A percentile compares a stretch with the other conserved stretches of the same genome.
phyloP scores from a whole-genome alignment of 1,140 invertebrate species.

The Psilanteris sp. region DNA sequence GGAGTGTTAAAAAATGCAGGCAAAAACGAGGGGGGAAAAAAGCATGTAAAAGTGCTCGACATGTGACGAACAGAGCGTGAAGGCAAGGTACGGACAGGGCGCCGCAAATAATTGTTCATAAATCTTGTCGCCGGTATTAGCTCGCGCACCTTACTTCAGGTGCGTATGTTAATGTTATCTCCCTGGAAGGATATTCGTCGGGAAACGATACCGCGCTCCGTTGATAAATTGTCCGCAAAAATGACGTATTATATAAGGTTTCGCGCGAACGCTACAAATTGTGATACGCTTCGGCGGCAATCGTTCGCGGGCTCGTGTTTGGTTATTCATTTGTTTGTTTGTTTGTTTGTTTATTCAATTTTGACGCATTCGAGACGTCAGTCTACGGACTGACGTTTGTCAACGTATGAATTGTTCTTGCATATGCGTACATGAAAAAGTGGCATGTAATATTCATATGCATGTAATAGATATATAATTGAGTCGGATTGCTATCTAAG shows the following conservation, averaged over 20 bases:
- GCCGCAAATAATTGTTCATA: slow-evolving; percentile 55
- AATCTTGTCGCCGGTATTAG: slow-evolving; percentile 33
- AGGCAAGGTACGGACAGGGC: slow-evolving; percentile 38
- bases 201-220: slow-evolving; percentile 15
- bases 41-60: slow-evolving; percentile 46
- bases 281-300: too few relatives aligned
- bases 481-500: too few relatives aligned
- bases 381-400: too few relatives aligned
- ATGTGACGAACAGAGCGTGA: slow-evolving; percentile 51
- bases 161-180: slow-evolving; percentile 48
- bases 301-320: too few relatives aligned
- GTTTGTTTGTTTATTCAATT: too few relatives aligned
- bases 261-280: slow-evolving; percentile 8
- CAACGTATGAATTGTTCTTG: too few relatives aligned
- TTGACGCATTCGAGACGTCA: too few relatives aligned
- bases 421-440: too few relatives aligned
- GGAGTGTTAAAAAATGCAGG: slow-evolving; percentile 10
- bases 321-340: too few relatives aligned
- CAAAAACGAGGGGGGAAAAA: slow-evolving; percentile 6
- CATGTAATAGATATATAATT: too few relatives aligned
- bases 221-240: slow-evolving; percentile 45
- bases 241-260: slow-evolving; percentile 29
- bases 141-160: slow-evolving; percentile 21
- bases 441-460: too few relatives aligned
- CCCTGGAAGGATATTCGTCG: slow-evolving; percentile 13